A percentile compares a stretch with the other conserved stretches of the same genome.
These are phyloP conservation scores for Drosophila aff. DNA, from an alignment of 1,140 invertebrate species.

Conservation along the genomic window DNA sequence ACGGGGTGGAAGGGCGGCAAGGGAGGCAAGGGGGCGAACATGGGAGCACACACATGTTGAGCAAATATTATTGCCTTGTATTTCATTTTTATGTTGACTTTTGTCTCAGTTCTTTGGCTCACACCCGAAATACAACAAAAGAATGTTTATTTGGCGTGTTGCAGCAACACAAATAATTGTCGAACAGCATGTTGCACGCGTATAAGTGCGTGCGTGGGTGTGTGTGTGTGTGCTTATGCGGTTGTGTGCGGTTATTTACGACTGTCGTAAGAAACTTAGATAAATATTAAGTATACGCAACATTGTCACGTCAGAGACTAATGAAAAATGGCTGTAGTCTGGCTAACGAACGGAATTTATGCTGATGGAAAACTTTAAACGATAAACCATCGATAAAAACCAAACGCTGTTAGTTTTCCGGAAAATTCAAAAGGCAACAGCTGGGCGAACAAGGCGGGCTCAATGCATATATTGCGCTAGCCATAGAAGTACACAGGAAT, in stretches of 20 bases:
- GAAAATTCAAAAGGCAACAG: constrained; percentile 59
- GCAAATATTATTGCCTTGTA: constrained; percentile 77
- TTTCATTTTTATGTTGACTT: constrained; percentile 82
- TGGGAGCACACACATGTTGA: constrained; percentile 60
- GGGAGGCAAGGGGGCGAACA: neutral
- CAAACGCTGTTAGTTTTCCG: constrained; percentile 31
- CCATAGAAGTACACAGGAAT: constrained; percentile 20
- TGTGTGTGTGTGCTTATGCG: constrained; percentile 16
- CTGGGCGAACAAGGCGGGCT: constrained; percentile 44
- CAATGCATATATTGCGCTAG: constrained; percentile 55
- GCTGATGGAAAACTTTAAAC: constrained; percentile 62
- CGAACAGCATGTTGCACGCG: constrained; percentile 76
- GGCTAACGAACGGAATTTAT: constrained; percentile 34
- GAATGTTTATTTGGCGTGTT: constrained; percentile 80
- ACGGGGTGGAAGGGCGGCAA: neutral
- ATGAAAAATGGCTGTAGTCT: constrained; percentile 35
- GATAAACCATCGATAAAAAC: constrained; percentile 50
- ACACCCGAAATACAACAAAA: constrained; percentile 20
- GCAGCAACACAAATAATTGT: constrained; percentile 82
- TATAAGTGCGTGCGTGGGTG: constrained; percentile 18
- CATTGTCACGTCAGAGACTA: constrained; percentile 50
- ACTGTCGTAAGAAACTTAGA: constrained; percentile 62
- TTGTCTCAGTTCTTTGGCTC: constrained; percentile 42
- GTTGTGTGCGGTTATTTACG: constrained; percentile 65
- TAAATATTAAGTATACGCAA: constrained; percentile 53